Evolutionary conservation across 1,140 invertebrate genomes (phyloP), one percentile per base, ranked within the genome.

Genomic region (Steinernema khuongi): DNA sequence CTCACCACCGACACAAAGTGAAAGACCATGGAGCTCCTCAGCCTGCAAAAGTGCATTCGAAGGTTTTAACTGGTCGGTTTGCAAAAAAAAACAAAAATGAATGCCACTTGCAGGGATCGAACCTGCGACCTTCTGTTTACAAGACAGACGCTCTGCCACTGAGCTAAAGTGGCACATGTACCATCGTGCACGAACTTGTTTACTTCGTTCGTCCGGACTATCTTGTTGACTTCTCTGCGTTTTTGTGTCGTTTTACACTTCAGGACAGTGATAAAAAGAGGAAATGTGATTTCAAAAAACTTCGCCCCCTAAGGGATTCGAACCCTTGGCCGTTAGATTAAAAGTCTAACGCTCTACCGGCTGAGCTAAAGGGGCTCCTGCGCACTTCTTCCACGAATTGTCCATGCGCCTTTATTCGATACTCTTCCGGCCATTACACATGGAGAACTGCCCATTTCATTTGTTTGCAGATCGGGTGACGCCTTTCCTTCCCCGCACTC

Each of bases 71-170:
- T n/a, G n/a, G n/a, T n/a, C n/a, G n/a, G n/a, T n/a, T n/a, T n/a
- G n/a, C n/a, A n/a, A n/a, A n/a, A n/a, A n/a, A n/a, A 60, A 60
- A 60, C 50, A 60, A 60, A 60, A 60, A 60, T 7, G 19, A 26
- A 17, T 60, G 50, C 50, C 50, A 22, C 7, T n/a, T 60, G 50
- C 50, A 60, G 50, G 50, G 50, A 60, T 60, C 50, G 50, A 60
- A 60, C 50, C 50, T 60, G 26, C 50, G 50, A 60, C 50, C 50
- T 60, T 60, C 50, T 60, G 50, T 60, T 60, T 60, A 60, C 50
- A 60, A 60, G 50, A 60, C 50, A 60, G 50, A 60, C 50, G 50
- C 50, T 60, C 50, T 60, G 50, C 50, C 50, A 60, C 50, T 60
- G 50, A 60, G 50, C 50, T 60, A 60, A 60, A 60, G 2, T 22